Conservation (phyloP, 2,113 vertebrate genomes). For the Regulus satrapa region DNA sequence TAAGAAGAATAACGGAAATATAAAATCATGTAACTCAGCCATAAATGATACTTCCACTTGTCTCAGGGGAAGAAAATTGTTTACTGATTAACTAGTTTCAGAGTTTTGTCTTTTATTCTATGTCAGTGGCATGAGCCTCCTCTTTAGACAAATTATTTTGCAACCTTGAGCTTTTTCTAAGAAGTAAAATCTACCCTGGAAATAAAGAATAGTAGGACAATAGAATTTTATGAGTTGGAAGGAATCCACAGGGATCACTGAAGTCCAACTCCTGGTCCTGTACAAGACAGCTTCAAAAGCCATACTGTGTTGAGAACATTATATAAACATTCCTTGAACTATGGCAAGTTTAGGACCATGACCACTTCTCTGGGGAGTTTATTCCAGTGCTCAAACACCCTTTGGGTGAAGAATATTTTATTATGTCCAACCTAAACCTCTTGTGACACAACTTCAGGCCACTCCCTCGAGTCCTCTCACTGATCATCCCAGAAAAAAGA, state of each 20-base stretch:
- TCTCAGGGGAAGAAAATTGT: background rate
- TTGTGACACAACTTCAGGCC: rapidly evolving
- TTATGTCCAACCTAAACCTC: background rate
- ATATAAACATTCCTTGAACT: background rate
- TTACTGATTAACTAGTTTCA: background rate
- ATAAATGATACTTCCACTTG: background rate
- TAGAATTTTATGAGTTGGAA: background rate
- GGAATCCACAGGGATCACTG: background rate
- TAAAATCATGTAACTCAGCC: background rate
- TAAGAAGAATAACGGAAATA: background rate
- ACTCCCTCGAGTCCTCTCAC: background rate
- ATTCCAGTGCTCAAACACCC: background rate
- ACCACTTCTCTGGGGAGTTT: background rate
- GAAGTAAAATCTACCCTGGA: background rate
- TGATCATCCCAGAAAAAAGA: background rate
- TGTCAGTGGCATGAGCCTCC: background rate
- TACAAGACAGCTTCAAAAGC: background rate
- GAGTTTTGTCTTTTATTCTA: background rate
- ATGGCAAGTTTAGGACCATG: background rate
- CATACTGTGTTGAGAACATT: background rate
- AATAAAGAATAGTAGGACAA: background rate
- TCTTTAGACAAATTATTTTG: background rate
- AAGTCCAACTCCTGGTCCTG: background rate
- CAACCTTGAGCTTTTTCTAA: background rate
- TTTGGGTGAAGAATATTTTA: background rate